Evolutionary conservation across 2,113 vertebrate genomes (phyloP), one percentile per base, ranked within the genome.

Genomic region (Eonycteris spelaea): DNA sequence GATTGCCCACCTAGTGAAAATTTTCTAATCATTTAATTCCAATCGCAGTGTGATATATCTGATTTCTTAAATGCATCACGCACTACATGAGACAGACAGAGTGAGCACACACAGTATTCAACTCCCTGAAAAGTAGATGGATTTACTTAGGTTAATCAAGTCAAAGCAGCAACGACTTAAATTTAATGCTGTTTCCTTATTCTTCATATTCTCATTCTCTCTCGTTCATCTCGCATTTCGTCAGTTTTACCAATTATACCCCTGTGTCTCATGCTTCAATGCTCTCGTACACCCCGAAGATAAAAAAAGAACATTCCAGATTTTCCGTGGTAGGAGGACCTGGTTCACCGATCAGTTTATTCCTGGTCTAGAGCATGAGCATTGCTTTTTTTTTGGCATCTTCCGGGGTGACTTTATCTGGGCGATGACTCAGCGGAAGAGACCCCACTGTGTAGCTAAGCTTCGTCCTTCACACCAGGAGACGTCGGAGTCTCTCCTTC

Each of bases 191-290:
- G 40, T 74, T 38, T 79, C 9, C 40, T 65, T 15, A n/a, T 53
- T 18, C 67, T 40, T 8, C 10, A 0, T 26, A 67, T 53, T 82
- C 12, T 68, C 38, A 6, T 38, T 14, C 26, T 13, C 71, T 43
- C 16, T 18, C 10, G 9, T 35, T 30, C n/a, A 24, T 33, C 71
- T 48, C 53, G 24, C 0, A 33, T 63, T 16, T 92, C 55, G 33
- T 87, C 51, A 6, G 2, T 78, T 68, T 53, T 74, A 55, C 33
- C 67, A 6, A 26, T 28, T 87, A 13, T 48, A 15, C 28, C 8
- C 1, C 2, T 19, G 8, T 45, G 22, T 28, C 21, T 4, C 3
- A 1, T 48, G 4, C 22, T 85, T 57, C 1, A 5, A 0, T 40
- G 6, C 16, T 57, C 21, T 61, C 22, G 21, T 43, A 22, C 2